Base-by-base conservation (phyloP, 1,140 invertebrate genomes). In the Schlechtendalia chinensis region DNA sequence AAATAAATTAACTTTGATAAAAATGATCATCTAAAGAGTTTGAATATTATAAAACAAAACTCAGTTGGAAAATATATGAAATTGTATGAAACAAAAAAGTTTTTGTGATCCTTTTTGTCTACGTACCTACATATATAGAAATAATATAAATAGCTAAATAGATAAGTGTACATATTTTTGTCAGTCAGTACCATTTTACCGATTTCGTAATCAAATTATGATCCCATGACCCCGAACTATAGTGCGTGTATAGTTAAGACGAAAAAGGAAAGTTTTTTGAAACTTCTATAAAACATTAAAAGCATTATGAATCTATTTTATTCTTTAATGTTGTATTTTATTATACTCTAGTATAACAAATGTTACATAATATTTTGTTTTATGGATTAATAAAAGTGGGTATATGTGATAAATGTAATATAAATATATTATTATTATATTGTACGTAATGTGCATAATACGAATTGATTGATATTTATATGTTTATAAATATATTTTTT, bases 1-100 rank as follows among this genome's bases (percentile, higher is more conserved):
- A 39, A 39, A 39, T 22, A 47, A 47, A 22, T 22, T 24, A 16
- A 2, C 39, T 6, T 3, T 69, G 39, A 69, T 69, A 47, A 65
- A 11, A 6, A 65, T 27, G 19, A 8, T n/a, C n/a, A 12, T 39
- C 19, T 45, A 45, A 47, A 69, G n/a, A 17, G 2, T 74, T 74
- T 54, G 54, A 74, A 29, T n/a, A 74, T 74, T 5, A 74, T 74
- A 56, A 74, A 54, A 54, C 24, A 74, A 74, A 54, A 54, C 16
- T 29, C 8, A 24, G 8, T 29, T 54, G 16, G 50, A 74, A 53
- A 74, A 72, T 45, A 24, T 72, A 50, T 72, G 24, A 19, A 39
- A 19, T 74, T 54, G 29, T 56, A 54, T 12, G 12, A 5, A 75
- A 58, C 72, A 32, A 74, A 56, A 74, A 74, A 74, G 63, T 67